Base-by-base conservation (phyloP, 92 coral and sea anemone genomes). In the Palythoa grandiflora region DNA sequence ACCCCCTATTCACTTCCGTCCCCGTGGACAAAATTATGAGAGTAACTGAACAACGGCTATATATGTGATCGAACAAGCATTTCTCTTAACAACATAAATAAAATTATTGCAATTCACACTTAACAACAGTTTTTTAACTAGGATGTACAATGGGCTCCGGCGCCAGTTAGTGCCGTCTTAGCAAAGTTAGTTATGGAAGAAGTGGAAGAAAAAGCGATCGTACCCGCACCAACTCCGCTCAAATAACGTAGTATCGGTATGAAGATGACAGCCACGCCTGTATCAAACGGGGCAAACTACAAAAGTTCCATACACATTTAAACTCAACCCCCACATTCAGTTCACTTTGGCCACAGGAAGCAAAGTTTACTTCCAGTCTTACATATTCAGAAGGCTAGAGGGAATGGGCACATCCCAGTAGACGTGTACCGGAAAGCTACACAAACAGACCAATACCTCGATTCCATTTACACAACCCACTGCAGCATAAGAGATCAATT, bases 271-370 rank as follows among this genome's bases (percentile, higher is more conserved):
- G 28, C 28, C 28, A 28, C 28, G 28, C 28, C 11, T 73, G 78
- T 13, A 16, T 39, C 52, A 73, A 39, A 73, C 78, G 52, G 53
- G 19, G 13, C 51, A 47, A 73, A 17, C 52, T 12, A 15, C 2
- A 40, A n/a, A 0, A 40, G 47, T 40, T 40, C 47, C 47, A 40
- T 40, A 40, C 47, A 40, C 47, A 40, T 74, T 13, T 74, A 57
- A 74, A 74, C 55, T 74, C 57, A 72, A 40, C 57, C 5, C 55
- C 12, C 37, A 74, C 53, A 44, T 74, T 47, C 79, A 74, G 39
- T 74, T 74, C 28, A 74, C 79, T 1, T 44, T 74, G 59, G 55
- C 12, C 36, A 21, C 39, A 16, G 55, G 15, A 40, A 17, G 7
- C 1, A 44, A 16, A 40, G 6, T 40, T 40, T 8, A 74, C 19